phyloP scores from a whole-genome alignment of 2,888 invertebrate genomes.

The Nezara viridula region DNA sequence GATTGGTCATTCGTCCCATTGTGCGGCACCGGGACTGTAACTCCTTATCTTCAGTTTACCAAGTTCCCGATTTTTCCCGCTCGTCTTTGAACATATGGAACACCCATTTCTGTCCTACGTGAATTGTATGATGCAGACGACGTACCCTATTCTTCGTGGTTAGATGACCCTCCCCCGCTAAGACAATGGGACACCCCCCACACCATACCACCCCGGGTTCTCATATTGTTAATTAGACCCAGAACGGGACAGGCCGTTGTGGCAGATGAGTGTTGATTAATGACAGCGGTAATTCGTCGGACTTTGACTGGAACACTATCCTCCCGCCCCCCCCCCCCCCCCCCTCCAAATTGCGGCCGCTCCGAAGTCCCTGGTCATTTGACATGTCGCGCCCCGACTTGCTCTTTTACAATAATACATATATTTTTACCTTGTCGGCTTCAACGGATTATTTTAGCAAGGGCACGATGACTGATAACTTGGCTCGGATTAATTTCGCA shows the following conservation, averaged over 20 bases:
- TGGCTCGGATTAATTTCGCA: not conserved
- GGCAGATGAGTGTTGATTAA: conserved; percentile 5
- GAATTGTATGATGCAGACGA: too few species aligned
- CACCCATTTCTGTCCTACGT: too few species aligned
- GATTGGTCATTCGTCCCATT: too few species aligned
- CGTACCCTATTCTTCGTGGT: too few species aligned
- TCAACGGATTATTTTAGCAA: not conserved
- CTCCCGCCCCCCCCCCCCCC: too few species aligned
- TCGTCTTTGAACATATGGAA: too few species aligned
- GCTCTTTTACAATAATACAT: not conserved
- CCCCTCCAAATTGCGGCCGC: too few species aligned
- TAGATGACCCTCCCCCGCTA: too few species aligned
- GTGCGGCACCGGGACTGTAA: too few species aligned
- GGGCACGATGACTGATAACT: not conserved
- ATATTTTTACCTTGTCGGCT: not conserved
- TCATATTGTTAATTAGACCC: conserved; percentile 26
- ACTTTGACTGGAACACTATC: not conserved
- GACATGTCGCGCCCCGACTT: not conserved
- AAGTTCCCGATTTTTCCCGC: too few species aligned
- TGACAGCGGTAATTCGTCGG: not conserved
- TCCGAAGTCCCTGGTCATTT: not conserved
- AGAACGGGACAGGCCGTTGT: not conserved
- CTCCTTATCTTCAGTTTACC: too few species aligned
- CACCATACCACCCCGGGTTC: not conserved
- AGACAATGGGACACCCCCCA: too few species aligned